Evolutionary conservation across 1,140 invertebrate species (phyloP).

Genomic region (Argopecten irradians): DNA sequence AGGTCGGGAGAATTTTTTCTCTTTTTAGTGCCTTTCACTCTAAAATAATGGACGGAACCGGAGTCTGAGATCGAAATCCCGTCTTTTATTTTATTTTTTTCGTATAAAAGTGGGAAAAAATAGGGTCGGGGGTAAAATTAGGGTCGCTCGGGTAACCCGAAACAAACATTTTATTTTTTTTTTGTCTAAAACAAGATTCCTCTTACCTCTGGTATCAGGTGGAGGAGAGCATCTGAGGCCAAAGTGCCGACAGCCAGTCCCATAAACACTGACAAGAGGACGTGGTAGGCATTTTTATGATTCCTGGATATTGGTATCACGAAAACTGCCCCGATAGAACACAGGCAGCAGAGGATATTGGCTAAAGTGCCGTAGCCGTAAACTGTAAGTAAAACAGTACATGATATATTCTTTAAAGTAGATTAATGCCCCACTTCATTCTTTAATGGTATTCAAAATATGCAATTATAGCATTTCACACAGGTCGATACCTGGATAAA

Average conservation of each 20-base stretch:
- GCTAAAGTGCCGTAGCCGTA: conserved; percentile 48
- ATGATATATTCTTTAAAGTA: neutral
- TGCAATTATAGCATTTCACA: too few species aligned
- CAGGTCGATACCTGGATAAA: too few species aligned
- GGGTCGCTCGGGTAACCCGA: too few species aligned
- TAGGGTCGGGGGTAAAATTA: neutral
- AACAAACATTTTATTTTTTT: neutral
- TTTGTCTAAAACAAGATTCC: too few species aligned
- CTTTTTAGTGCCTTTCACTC: too few species aligned
- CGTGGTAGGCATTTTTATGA: conserved; percentile 38
- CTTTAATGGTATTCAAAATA: too few species aligned
- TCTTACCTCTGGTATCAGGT: conserved; percentile 47
- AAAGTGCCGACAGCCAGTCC: conserved; percentile 47
- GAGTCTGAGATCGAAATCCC: too few species aligned
- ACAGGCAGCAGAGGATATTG: conserved; percentile 45
- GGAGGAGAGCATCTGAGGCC: conserved; percentile 42
- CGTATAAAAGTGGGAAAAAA: too few species aligned
- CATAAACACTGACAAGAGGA: conserved; percentile 46
- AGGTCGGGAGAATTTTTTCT: too few species aligned
- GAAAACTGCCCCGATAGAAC: conserved; percentile 41
- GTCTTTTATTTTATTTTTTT: too few species aligned
- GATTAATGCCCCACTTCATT: too few species aligned
- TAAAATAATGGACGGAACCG: too few species aligned
- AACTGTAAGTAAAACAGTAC: conserved; percentile 27
- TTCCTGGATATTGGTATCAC: conserved; percentile 39